phyloP scores from a whole-genome alignment of 2,888 invertebrate species.

The Rhyacophila evoluta region DNA sequence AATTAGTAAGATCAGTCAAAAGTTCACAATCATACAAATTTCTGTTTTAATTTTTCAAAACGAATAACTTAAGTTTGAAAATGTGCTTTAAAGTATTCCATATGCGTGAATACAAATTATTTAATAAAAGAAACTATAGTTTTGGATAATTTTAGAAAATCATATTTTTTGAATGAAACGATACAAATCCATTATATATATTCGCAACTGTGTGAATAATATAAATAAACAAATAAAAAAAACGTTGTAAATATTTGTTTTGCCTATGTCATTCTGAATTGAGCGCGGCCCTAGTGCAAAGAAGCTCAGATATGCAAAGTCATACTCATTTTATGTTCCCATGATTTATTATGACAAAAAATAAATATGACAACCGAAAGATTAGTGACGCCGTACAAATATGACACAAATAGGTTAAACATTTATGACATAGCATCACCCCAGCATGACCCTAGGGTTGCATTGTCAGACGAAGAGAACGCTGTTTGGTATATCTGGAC shows the following conservation, averaged over 20 bases:
- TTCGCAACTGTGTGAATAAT: too few species aligned
- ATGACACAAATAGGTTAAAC: slow-evolving; percentile 35
- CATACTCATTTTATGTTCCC: slow-evolving; percentile 35
- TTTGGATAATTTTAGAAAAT: too few species aligned
- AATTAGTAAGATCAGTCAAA: too few species aligned
- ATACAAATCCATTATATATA: too few species aligned
- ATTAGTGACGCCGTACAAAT: slow-evolving; percentile 33
- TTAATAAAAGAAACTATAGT: too few species aligned
- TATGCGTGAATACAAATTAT: too few species aligned
- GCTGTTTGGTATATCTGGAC: not conserved
- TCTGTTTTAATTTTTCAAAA: too few species aligned
- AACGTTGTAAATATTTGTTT: not conserved
- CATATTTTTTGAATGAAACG: too few species aligned
- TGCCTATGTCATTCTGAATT: not conserved
- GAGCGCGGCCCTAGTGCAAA: not conserved
- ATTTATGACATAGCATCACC: not conserved
- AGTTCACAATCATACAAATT: too few species aligned
- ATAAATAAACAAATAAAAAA: too few species aligned
- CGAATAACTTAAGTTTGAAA: too few species aligned
- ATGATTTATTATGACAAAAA: slow-evolving; percentile 48
- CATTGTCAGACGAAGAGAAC: not conserved
- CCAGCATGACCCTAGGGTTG: slow-evolving; percentile 26
- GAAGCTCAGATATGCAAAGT: slow-evolving; percentile 34
- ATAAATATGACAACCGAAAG: slow-evolving; percentile 38
- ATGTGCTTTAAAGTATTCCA: too few species aligned